A percentile compares a stretch with the other conserved stretches of the same genome.
These are phyloP conservation scores for Haemorhous mexicanus DNA, from an alignment of 2,113 vertebrate genomes.

Conservation along the genomic window DNA sequence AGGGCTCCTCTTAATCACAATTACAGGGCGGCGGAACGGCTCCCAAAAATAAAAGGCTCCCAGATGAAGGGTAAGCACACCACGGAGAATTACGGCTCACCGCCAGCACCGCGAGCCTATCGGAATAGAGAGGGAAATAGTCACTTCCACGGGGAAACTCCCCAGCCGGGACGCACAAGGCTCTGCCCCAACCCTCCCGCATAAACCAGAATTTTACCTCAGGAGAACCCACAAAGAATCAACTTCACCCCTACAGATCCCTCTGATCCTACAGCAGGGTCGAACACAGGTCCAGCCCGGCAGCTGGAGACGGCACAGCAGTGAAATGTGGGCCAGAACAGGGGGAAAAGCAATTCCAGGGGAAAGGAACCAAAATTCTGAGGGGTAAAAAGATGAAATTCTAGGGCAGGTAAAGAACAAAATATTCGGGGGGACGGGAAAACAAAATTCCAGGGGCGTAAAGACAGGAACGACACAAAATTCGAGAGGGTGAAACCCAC, in stretches of 20 bases:
- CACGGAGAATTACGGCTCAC: neutral
- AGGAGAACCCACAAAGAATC: neutral
- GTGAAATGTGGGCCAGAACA: neutral
- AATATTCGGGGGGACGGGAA: rapidly evolving
- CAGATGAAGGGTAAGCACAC: neutral
- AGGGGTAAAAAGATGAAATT: neutral
- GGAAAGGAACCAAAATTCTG: neutral
- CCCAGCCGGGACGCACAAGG: neutral
- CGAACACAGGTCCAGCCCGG: rapidly evolving
- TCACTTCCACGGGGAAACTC: neutral
- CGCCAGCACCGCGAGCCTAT: rapidly evolving
- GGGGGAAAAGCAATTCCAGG: rapidly evolving
- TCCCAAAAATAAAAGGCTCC: neutral
- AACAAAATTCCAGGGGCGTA: neutral
- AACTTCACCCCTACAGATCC: neutral
- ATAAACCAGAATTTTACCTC: neutral
- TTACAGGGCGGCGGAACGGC: rapidly evolving
- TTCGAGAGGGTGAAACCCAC: neutral
- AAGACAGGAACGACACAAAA: neutral
- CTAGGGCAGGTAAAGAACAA: neutral
- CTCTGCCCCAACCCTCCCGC: neutral
- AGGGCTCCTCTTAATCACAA: neutral
- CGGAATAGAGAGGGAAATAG: rapidly evolving
- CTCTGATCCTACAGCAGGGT: rapidly evolving
- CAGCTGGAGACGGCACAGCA: rapidly evolving